These are phyloP conservation scores for Pteropus rufus DNA, from an alignment of 2,797 vertebrate species.

Conservation along the genomic window DNA sequence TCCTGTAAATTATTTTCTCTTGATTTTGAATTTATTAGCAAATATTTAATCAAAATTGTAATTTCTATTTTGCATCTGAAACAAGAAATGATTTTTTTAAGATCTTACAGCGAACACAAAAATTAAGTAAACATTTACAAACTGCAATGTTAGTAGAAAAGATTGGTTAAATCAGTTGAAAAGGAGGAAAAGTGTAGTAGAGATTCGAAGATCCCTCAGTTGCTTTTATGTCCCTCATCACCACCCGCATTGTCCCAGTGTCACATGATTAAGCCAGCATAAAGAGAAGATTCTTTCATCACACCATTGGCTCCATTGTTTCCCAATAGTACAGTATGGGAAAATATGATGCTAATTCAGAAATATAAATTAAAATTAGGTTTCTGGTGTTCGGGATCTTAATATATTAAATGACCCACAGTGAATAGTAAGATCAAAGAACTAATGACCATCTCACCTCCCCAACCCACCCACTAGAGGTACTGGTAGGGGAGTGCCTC, in stretches of 20 bases:
- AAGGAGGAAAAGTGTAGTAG: not conserved
- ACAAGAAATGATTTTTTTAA: not conserved
- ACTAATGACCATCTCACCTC: not conserved
- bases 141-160: not conserved
- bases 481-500: not conserved
- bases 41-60: not conserved
- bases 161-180: not conserved
- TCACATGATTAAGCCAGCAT: not conserved
- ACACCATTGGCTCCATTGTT: not conserved
- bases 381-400: not conserved
- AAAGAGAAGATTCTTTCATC: not conserved
- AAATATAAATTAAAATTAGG: not conserved
- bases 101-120: not conserved
- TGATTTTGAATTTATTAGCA: not conserved
- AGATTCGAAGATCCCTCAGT: not conserved
- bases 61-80: constrained; percentile 23
- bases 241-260: not conserved
- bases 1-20: not conserved
- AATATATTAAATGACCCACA: not conserved
- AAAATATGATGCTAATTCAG: not conserved
- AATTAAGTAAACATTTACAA: not conserved
- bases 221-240: not conserved
- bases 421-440: not conserved
- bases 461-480: not conserved
- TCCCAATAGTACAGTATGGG: not conserved